Percentiles rank a stretch among this genome's conserved stretches.
These are phyloP conservation scores for Troides oblongomaculatus DNA, from an alignment of 2,888 invertebrate species.

Conservation along the genomic window DNA sequence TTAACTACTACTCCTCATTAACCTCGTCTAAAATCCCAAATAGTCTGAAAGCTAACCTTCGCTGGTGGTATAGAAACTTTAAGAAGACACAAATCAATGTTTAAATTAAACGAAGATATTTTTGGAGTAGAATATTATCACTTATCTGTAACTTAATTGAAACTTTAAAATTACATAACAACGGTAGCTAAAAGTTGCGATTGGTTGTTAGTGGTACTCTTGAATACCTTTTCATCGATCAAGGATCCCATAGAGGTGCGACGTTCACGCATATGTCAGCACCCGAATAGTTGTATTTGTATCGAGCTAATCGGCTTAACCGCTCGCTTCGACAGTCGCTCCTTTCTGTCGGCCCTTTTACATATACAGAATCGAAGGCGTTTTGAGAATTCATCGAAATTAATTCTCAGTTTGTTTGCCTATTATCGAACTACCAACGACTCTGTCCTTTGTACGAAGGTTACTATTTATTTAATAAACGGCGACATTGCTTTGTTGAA, in stretches of 20 bases:
- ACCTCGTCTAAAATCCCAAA: no score
- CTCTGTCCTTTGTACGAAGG: slow-evolving; percentile 56
- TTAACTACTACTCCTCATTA: no score
- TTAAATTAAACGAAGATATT: neutral
- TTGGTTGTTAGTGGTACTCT: slow-evolving; percentile 15
- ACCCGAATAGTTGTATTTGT: slow-evolving; percentile 63
- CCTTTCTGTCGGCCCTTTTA: slow-evolving; percentile 54
- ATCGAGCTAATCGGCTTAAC: slow-evolving; percentile 75
- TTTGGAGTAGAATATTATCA: neutral
- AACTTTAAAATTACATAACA: neutral
- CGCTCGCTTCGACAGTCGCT: slow-evolving; percentile 52
- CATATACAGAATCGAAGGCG: slow-evolving; percentile 63
- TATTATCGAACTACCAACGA: slow-evolving; percentile 70
- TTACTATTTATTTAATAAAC: slow-evolving; percentile 78
- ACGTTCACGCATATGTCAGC: slow-evolving; percentile 60
- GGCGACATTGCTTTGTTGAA: slow-evolving; percentile 62
- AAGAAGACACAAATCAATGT: no score
- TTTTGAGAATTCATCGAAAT: slow-evolving; percentile 75
- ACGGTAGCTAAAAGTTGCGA: slow-evolving; percentile 3
- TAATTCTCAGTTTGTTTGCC: slow-evolving; percentile 76
- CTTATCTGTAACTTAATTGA: neutral
- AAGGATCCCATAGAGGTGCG: slow-evolving; percentile 47
- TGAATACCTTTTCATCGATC: slow-evolving; percentile 17
- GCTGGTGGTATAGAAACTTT: no score
- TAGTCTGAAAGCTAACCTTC: no score